These are phyloP conservation scores for Sorex araneus DNA, from an alignment of 2,113 vertebrate species.

Conservation along the genomic window DNA sequence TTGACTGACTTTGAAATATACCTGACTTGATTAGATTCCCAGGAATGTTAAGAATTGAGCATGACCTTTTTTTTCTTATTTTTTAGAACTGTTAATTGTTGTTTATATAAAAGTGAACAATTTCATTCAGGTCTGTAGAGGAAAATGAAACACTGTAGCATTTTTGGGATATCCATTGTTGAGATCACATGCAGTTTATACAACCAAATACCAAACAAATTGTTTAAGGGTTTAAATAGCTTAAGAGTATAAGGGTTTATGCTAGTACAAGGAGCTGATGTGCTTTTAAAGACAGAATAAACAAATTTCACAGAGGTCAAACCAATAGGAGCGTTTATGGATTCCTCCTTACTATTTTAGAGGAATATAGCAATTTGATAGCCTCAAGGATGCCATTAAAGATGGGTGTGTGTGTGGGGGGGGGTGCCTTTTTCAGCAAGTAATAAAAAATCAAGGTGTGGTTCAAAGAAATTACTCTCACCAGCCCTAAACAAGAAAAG, in stretches of 20 bases:
- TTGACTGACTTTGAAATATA: conserved; percentile 19
- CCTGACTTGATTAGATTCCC: not conserved
- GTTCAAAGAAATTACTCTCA: too few species aligned
- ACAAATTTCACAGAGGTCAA: conserved; percentile 3
- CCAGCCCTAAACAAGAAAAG: too few species aligned
- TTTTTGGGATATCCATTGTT: not conserved
- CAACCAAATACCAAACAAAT: not conserved
- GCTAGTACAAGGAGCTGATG: not conserved
- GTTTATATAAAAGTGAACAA: not conserved
- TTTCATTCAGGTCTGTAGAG: not conserved
- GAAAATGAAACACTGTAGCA: not conserved
- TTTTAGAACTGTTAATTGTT: not conserved
- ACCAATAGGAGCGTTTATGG: not conserved
- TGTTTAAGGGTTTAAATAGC: too few species aligned
- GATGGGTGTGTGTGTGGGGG: too few species aligned
- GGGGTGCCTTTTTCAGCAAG: too few species aligned
- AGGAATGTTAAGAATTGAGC: not conserved
- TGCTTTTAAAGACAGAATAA: not conserved
- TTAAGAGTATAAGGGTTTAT: too few species aligned
- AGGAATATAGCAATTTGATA: conserved; percentile 37
- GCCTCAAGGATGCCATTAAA: conserved; percentile 18
- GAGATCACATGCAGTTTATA: not conserved
- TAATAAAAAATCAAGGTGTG: too few species aligned
- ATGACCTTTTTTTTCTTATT: not conserved
- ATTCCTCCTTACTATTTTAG: conserved; percentile 3